Conservation (phyloP, 2,113 vertebrate genomes). For the Podarcis cretensis region DNA sequence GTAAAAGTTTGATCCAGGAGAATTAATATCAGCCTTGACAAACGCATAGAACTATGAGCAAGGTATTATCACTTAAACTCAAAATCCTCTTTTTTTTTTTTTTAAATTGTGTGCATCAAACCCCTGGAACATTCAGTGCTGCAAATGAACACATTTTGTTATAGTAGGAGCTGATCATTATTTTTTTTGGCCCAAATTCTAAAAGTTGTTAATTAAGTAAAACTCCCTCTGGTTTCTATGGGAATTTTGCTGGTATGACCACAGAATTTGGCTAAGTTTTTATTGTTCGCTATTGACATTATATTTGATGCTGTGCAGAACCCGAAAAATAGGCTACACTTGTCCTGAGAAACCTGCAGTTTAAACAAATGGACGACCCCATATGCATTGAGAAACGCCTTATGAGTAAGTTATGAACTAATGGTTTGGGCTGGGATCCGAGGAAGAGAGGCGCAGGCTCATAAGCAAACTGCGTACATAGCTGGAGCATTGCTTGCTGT, state of each 20-base stretch:
- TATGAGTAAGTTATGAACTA: constrained; percentile 23
- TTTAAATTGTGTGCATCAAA: background rate
- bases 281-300: constrained; percentile 13
- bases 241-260: constrained; percentile 8
- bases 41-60: background rate
- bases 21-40: too few species aligned
- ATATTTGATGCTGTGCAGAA: constrained; percentile 9
- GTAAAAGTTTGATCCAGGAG: too few species aligned
- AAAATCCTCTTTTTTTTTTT: background rate
- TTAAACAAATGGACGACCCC: constrained; percentile 8
- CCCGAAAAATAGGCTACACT: background rate
- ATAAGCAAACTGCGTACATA: background rate
- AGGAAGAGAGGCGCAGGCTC: background rate
- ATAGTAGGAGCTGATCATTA: constrained; percentile 3
- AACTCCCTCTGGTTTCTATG: constrained; percentile 18
- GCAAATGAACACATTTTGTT: background rate
- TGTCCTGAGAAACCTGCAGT: background rate
- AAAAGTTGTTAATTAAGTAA: constrained; percentile 11
- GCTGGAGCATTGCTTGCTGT: background rate
- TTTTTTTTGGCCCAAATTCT: constrained; percentile 17
- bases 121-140: background rate
- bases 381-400: constrained; percentile 14
- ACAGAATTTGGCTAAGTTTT: constrained; percentile 1
- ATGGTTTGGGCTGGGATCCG: background rate
- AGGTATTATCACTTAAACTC: background rate